These are phyloP conservation scores for Ammodytes dubius DNA, from an alignment of 2,113 vertebrate genomes.

Conservation along the genomic window DNA sequence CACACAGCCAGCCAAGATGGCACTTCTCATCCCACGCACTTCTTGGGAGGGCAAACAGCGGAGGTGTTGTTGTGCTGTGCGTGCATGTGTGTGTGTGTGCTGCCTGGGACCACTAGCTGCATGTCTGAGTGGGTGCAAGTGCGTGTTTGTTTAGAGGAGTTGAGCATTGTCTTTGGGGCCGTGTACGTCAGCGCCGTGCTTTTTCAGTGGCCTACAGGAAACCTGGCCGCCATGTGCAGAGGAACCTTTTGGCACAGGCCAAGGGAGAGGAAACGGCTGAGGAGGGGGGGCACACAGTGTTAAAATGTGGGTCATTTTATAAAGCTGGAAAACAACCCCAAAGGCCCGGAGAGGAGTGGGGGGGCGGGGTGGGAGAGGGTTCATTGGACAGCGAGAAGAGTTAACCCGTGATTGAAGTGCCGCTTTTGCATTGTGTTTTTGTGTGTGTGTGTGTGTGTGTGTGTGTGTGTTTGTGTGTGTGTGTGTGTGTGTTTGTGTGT, in stretches of 20 bases:
- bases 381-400: constrained; percentile 51
- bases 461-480: constrained; percentile 51
- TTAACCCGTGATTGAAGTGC: constrained; percentile 69
- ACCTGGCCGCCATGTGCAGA: constrained; percentile 84
- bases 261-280: constrained; percentile 83
- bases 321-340: constrained; percentile 83
- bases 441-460: background rate
- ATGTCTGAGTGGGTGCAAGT: constrained; percentile 57
- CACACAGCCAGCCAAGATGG: constrained; percentile 20
- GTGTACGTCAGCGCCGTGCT: constrained; percentile 82
- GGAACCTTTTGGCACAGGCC: constrained; percentile 87
- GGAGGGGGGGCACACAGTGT: constrained; percentile 39
- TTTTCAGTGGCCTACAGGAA: constrained; percentile 86
- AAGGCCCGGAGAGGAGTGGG: constrained; percentile 48
- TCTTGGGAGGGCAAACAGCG: constrained; percentile 2
- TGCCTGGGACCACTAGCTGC: constrained; percentile 19
- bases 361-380: constrained; percentile 22
- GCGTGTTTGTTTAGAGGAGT: constrained; percentile 82
- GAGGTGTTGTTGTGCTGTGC: constrained; percentile 57
- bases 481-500: constrained; percentile 2
- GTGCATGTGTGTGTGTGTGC: constrained; percentile 44
- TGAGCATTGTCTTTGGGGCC: constrained; percentile 81
- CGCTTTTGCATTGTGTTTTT: constrained; percentile 60
- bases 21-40: constrained; percentile 20
- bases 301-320: constrained; percentile 82